These are phyloP conservation scores for Palaemon carinicauda DNA, from an alignment of 1,140 invertebrate genomes.

Conservation along the genomic window DNA sequence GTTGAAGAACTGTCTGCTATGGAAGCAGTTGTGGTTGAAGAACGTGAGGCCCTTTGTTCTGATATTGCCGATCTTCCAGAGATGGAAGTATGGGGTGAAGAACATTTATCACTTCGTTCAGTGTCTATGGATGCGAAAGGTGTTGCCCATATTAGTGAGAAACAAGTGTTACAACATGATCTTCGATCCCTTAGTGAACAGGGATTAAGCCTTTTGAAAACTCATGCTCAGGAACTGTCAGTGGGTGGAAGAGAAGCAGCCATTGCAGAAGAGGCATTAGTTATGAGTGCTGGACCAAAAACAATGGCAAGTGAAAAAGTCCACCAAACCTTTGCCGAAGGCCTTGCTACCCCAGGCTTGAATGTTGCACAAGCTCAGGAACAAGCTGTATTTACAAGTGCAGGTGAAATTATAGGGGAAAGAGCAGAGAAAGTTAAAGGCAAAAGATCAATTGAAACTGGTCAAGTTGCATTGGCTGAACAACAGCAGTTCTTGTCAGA, in stretches of 20 bases:
- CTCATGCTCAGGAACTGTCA: slow-evolving; percentile 21
- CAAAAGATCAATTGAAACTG: slow-evolving; percentile 44
- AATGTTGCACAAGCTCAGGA: slow-evolving; percentile 37
- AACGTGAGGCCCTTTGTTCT: slow-evolving; percentile 50
- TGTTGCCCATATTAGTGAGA: slow-evolving; percentile 47
- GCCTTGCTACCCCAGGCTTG: not conserved
- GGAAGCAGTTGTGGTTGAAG: slow-evolving; percentile 54
- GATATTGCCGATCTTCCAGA: slow-evolving; percentile 58
- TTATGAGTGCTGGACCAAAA: slow-evolving; percentile 27
- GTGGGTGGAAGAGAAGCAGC: not conserved
- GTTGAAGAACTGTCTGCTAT: slow-evolving; percentile 78
- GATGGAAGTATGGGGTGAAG: slow-evolving; percentile 50
- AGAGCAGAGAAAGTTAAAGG: slow-evolving; percentile 24
- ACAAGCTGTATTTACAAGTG: slow-evolving; percentile 24
- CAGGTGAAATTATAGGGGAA: not conserved
- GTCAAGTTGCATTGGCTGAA: slow-evolving; percentile 19
- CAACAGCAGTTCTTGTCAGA: slow-evolving; percentile 20
- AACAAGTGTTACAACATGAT: slow-evolving; percentile 47
- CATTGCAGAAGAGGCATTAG: slow-evolving; percentile 7
- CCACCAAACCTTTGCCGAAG: not conserved
- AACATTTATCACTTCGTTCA: slow-evolving; percentile 39
- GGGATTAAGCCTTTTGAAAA: slow-evolving; percentile 42
- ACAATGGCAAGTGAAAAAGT: not conserved
- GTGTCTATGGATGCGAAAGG: slow-evolving; percentile 34
- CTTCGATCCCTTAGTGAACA: slow-evolving; percentile 55